phyloP scores from a whole-genome alignment of 2,113 vertebrate species.

The Heterotilapia buettikoferi region DNA sequence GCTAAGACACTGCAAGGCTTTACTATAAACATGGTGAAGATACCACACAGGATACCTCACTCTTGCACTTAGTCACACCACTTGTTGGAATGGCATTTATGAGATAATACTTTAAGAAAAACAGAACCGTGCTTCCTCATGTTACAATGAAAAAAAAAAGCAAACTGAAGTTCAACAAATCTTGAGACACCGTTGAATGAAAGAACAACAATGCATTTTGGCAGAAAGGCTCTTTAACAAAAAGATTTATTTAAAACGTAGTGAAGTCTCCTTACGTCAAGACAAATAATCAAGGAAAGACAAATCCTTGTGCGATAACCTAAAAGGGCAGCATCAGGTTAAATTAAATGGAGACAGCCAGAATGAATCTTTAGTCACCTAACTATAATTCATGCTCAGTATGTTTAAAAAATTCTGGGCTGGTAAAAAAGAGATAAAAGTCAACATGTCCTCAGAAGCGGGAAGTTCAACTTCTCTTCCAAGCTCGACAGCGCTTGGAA shows the following conservation, averaged over 20 bases:
- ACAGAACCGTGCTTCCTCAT: background rate
- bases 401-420: background rate
- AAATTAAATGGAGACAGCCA: background rate
- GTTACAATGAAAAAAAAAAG: background rate
- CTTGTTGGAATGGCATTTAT: background rate
- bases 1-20: slow-evolving; percentile 10
- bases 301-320: background rate
- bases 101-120: slow-evolving; percentile 5
- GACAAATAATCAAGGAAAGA: background rate
- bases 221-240: background rate
- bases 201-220: background rate
- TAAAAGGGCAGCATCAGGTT: background rate
- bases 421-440: background rate
- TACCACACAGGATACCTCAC: slow-evolving; percentile 20
- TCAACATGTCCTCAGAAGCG: slow-evolving; percentile 10
- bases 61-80: background rate
- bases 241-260: background rate
- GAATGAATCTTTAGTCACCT: background rate
- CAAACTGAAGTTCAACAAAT: background rate
- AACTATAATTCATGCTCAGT: background rate
- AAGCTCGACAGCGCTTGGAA: slow-evolving; percentile 31
- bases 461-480: slow-evolving; percentile 27
- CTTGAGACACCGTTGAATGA: background rate
- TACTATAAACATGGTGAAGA: slow-evolving; percentile 19
- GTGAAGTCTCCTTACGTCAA: background rate